Percentiles rank a stretch among this genome's conserved stretches.
These are phyloP conservation scores for Trididemnum clinides DNA, from an alignment of 23 tunicate genomes.

Conservation along the genomic window DNA sequence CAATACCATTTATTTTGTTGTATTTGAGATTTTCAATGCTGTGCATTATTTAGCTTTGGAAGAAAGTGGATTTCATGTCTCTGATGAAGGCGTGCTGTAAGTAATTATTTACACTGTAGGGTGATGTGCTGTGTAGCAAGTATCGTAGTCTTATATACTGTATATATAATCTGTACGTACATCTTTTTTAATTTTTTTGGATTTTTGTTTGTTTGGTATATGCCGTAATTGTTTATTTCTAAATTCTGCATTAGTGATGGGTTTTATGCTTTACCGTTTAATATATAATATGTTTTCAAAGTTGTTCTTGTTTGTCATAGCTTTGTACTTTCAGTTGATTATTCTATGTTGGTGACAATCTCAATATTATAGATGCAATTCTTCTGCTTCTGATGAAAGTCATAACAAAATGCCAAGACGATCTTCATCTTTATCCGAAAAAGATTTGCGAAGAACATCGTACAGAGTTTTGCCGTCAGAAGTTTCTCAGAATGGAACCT, in stretches of 20 bases:
- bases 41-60: constrained; percentile 21
- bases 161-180: too few relatives aligned
- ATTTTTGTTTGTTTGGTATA: background rate
- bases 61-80: constrained; percentile 18
- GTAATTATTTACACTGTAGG: too few relatives aligned
- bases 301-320: background rate
- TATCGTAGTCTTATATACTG: too few relatives aligned
- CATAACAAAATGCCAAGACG: constrained; percentile 49
- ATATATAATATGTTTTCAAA: too few relatives aligned
- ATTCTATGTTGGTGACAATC: too few relatives aligned
- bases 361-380: constrained; percentile 3
- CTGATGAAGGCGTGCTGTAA: constrained; percentile 32
- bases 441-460: constrained; percentile 30
- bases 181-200: too few relatives aligned
- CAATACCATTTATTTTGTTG: too few relatives aligned
- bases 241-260: background rate
- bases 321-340: too few relatives aligned
- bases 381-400: constrained; percentile 32
- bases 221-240: background rate
- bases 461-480: background rate
- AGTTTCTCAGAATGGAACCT: too few relatives aligned
- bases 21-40: too few relatives aligned
- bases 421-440: constrained; percentile 44
- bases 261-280: too few relatives aligned
- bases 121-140: too few relatives aligned